phyloP scores from a whole-genome alignment of 2,888 invertebrate species.

The Bhutanitis thaidina region DNA sequence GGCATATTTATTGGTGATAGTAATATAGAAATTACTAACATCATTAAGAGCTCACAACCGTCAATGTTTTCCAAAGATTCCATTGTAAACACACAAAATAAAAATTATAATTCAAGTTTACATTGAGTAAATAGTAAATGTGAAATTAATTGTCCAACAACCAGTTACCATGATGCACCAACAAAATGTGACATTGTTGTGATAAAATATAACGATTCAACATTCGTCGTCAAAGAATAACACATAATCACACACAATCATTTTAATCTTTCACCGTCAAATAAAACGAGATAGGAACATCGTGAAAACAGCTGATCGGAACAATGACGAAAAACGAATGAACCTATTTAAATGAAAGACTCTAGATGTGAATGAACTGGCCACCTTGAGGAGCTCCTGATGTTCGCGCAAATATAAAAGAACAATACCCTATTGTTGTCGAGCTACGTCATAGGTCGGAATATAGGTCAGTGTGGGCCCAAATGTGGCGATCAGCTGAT shows the following conservation, averaged over 20 bases:
- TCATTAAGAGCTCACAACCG: too few relatives aligned
- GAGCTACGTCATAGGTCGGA: conserved; percentile 68
- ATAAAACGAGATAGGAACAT: conserved; percentile 61
- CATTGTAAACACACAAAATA: too few relatives aligned
- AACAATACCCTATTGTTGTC: conserved; percentile 78
- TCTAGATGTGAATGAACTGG: conserved; percentile 73
- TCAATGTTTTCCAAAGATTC: too few relatives aligned
- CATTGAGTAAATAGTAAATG: background rate
- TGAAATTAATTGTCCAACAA: too few relatives aligned
- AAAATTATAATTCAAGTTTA: too few relatives aligned
- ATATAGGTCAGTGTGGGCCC: conserved; percentile 74
- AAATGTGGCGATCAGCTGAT: conserved; percentile 73
- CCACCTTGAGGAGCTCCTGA: conserved; percentile 72
- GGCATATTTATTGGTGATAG: too few relatives aligned
- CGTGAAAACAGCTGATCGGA: conserved; percentile 70
- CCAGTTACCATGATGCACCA: too few relatives aligned
- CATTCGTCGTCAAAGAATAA: background rate
- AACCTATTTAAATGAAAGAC: conserved; percentile 62
- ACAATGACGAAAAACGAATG: conserved; percentile 75
- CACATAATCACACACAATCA: too few relatives aligned
- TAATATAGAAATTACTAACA: too few relatives aligned
- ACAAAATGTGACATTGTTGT: too few relatives aligned
- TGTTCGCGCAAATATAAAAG: conserved; percentile 73
- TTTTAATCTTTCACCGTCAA: conserved; percentile 8
- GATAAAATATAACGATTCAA: background rate